Evolutionary conservation across 2,797 vertebrate species (phyloP).

Genomic region (Lycodopsis pacificus): DNA sequence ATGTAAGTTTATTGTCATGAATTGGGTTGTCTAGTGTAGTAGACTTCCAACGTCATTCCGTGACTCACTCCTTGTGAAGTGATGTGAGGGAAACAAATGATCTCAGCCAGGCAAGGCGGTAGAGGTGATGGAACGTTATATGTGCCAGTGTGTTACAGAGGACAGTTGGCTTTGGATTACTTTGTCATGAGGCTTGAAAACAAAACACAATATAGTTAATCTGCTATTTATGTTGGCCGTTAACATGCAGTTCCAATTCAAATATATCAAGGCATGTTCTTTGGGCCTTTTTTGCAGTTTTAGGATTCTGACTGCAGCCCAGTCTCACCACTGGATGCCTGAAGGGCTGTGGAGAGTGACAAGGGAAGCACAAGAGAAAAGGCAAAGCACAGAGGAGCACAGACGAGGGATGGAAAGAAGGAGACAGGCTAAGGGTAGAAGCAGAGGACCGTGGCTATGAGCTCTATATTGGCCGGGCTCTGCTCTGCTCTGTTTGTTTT

Average conservation of each 20-base stretch:
- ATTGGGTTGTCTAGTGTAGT: background rate
- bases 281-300: background rate
- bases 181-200: background rate
- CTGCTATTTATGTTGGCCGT: background rate
- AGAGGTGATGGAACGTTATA: constrained; percentile 46
- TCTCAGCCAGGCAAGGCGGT: constrained; percentile 42
- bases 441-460: constrained; percentile 57
- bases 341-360: constrained; percentile 64
- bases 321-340: constrained; percentile 61
- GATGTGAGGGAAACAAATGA: constrained; percentile 37
- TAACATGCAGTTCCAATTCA: background rate
- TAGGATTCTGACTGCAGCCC: constrained; percentile 42
- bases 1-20: background rate
- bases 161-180: background rate
- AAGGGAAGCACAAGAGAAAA: constrained; percentile 50
- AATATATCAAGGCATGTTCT: background rate
- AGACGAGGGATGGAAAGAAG: constrained; percentile 65
- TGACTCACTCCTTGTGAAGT: constrained; percentile 29
- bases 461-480: constrained; percentile 50
- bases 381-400: constrained; percentile 42
- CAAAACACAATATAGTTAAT: background rate
- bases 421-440: constrained; percentile 42
- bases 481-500: constrained; percentile 73
- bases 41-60: constrained; percentile 1
- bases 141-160: constrained; percentile 44